Evolutionary conservation across 1,140 invertebrate species (phyloP), one percentile per base, ranked within the genome.

Genomic region (Geopemphigus sp.): DNA sequence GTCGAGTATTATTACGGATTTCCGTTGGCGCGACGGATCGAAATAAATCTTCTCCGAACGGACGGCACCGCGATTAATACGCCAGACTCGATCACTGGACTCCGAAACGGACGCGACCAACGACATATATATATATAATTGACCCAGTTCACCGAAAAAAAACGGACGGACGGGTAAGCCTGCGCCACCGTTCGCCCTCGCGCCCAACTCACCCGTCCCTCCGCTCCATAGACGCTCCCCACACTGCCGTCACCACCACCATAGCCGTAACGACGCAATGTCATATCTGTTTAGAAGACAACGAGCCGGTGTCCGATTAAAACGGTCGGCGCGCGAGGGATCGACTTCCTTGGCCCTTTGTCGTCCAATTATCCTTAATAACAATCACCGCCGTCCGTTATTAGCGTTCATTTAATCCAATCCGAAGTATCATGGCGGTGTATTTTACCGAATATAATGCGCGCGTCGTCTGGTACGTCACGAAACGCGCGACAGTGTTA

Each of bases 311-410:
- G 73, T 76, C 56, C 73, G 54, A 76, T 76, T 59, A 45, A 59
- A 59, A 39, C 32, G 32, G 32, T 8, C 32, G 32, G 32, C 57
- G 39, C 22, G 73, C 22, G 24, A 61, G 56, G 39, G 74, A 78
- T 78, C 74, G n/a, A 78, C 57, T 63, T 61, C 57, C 74, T 63
- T 14, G 57, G 54, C n/a, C 74, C 53, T 78, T 78, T 78, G 74
- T 78, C 74, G 74, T 78, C 56, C 74, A 78, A 78, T 78, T 78
- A 63, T 61, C 32, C 24, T 78, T 45, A 78, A 78, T 78, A 78
- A 78, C 32, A 24, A 63, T 29, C 45, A n/a, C 26, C 54, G 22
- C 10, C 2, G 39, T 45, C 73, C 26, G 39, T 54, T 29, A 72
- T 54, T 72, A 72, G 68, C 24, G 47, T 72, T 72, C 68, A 17